Evolutionary conservation across 2,888 invertebrate genomes (phyloP).

Genomic region (Temnothorax unifasciatus): DNA sequence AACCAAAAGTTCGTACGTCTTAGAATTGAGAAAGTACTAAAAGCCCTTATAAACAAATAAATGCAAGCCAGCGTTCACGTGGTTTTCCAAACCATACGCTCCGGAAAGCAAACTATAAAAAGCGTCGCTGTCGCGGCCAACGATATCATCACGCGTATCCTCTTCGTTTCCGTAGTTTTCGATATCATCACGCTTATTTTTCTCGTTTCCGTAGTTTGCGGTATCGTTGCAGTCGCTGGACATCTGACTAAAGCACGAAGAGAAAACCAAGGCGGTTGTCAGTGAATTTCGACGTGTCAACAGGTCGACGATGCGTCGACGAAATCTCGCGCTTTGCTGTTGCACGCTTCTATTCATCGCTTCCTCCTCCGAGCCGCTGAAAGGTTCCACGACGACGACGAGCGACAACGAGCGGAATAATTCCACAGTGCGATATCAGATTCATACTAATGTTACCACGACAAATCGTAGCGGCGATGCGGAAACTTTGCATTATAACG

Average conservation of each 20-base stretch:
- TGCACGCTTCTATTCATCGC: not conserved
- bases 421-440: not conserved
- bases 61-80: not conserved
- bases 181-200: slow-evolving; percentile 3
- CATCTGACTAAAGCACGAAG: not conserved
- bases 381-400: not conserved
- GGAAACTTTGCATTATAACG: not conserved
- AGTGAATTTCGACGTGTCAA: slow-evolving; percentile 19
- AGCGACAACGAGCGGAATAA: not conserved
- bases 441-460: not conserved
- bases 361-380: not conserved
- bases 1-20: not conserved
- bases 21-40: not conserved
- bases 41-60: slow-evolving; percentile 8
- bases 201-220: slow-evolving; percentile 40
- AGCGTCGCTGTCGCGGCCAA: not conserved
- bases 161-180: slow-evolving; percentile 37
- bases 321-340: not conserved
- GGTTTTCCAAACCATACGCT: not conserved
- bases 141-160: slow-evolving; percentile 4
- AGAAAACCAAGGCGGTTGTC: not conserved
- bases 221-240: slow-evolving; percentile 24
- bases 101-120: not conserved
- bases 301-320: not conserved
- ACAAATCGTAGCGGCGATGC: not conserved